phyloP scores from a whole-genome alignment of 2,797 vertebrate genomes.

The Poecilia gillii region DNA sequence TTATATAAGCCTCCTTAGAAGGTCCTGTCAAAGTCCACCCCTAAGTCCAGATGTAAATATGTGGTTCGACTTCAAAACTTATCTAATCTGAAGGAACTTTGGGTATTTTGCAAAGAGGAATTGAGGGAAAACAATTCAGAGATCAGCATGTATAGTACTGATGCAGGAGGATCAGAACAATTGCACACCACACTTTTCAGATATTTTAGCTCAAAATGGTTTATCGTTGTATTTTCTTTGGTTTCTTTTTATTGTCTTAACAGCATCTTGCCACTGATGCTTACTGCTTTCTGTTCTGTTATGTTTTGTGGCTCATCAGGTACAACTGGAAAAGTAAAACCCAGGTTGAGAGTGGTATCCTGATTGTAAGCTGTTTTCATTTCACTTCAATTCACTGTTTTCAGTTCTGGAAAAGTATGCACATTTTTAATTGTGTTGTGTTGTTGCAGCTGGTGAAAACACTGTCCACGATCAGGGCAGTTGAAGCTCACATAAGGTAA shows the following conservation, averaged over 20 bases:
- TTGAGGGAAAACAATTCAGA: background rate
- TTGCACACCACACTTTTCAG: too few relatives aligned
- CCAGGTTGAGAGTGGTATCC: conserved; percentile 85
- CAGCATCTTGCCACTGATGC: background rate
- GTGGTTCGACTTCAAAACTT: too few relatives aligned
- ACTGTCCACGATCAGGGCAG: conserved; percentile 79
- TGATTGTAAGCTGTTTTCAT: conserved; percentile 81
- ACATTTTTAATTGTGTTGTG: conserved; percentile 36
- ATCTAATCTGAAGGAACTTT: background rate
- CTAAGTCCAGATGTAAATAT: background rate
- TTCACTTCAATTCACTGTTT: background rate
- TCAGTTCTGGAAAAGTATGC: background rate
- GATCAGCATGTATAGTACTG: too few relatives aligned
- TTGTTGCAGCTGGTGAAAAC: conserved; percentile 88
- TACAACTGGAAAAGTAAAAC: conserved; percentile 91
- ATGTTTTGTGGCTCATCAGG: conserved; percentile 64
- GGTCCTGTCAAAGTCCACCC: background rate
- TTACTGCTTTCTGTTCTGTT: background rate
- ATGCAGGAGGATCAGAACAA: too few relatives aligned
- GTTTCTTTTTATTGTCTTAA: background rate
- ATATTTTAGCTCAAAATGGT: too few relatives aligned
- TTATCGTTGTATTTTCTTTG: background rate
- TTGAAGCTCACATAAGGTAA: conserved; percentile 87
- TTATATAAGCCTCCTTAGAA: background rate
- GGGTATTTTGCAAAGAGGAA: background rate